These are phyloP conservation scores for Psephotus haematonotus DNA, from an alignment of 2,113 vertebrate species.

Conservation along the genomic window DNA sequence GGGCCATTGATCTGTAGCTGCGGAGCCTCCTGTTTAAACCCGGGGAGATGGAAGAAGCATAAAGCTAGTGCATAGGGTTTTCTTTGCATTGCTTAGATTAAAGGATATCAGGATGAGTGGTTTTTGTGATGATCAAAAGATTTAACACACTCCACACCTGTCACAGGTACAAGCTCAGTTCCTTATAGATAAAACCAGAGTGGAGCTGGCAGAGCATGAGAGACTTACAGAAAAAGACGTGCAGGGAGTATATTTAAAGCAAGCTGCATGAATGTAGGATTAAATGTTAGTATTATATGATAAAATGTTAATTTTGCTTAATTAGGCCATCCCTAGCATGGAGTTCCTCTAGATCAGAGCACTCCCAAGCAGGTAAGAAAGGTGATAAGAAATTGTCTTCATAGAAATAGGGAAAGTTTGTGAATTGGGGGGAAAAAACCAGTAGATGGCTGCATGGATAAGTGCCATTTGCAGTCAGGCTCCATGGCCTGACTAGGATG, in stretches of 20 bases:
- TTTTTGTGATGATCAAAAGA: constrained; percentile 73
- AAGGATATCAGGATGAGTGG: constrained; percentile 65
- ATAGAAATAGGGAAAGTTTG: background rate
- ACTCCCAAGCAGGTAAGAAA: background rate
- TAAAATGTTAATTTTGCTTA: constrained; percentile 60
- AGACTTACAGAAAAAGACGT: constrained; percentile 20
- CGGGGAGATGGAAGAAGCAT: constrained; percentile 25
- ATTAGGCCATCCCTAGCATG: constrained; percentile 44
- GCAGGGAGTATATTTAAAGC: constrained; percentile 24
- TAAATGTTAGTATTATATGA: constrained; percentile 5
- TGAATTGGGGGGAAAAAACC: background rate
- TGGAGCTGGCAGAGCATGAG: constrained; percentile 65
- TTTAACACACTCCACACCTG: constrained; percentile 60
- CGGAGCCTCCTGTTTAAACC: constrained; percentile 56
- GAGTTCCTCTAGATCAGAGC: constrained; percentile 27
- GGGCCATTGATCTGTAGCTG: constrained; percentile 63
- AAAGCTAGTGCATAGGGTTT: constrained; percentile 39
- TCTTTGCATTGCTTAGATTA: constrained; percentile 66
- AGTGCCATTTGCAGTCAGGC: background rate
- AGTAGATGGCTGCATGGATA: background rate
- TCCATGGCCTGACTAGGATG: background rate
- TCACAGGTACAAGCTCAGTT: constrained; percentile 65
- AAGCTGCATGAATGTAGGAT: constrained; percentile 43
- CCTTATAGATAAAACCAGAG: constrained; percentile 53
- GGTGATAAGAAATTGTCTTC: background rate